Evolutionary conservation across 2,797 vertebrate genomes (phyloP), one percentile per base, ranked within the genome.

Genomic region (Schizopygopsis malacanthus): DNA sequence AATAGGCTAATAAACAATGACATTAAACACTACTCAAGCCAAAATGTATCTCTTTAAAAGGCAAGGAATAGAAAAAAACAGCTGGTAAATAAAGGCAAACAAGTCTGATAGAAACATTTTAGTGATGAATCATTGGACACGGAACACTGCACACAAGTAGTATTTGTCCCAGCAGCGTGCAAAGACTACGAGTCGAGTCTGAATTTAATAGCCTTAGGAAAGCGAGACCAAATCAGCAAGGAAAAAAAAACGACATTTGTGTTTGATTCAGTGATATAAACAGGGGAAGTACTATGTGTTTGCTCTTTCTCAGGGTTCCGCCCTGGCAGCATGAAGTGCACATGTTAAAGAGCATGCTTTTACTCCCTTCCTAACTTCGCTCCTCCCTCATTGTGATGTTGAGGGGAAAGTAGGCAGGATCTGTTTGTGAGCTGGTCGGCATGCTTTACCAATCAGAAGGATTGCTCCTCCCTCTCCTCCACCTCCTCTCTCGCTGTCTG

Each of bases 381-480:
- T 50, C 22, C 89, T 88, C 86, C 84, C 83, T n/a, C 25, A 73
- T 45, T 88, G 87, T 86, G 82, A 75, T 88, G 88, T 87, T n/a
- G 18, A 52, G 22, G 28, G 79, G 80, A 67, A 54, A 71, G 79
- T 18, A 70, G 94, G 94, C 88, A 92, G 94, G 87, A 81, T 82
- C 73, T 47, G 70, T 59, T 47, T 25, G 0, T 86, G 87, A 89
- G 88, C 90, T 88, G 82, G 89, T 86, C 6, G 28, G 56, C 87
- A 86, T 65, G 75, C 90, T 87, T 90, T 88, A 93, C 96, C 94
- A 95, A 95, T 95, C 94, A 91, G 87, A 91, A 50, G 87, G 80
- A 78, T 93, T 92, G 92, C 93, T 93, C 91, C 93, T 88, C 89
- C 85, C 90, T 81, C 61, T 71, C 84, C 91, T 88, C 50, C 45